Percentiles rank a stretch among this genome's conserved stretches.
Evolutionary conservation across 2,113 vertebrate genomes (phyloP).

Genomic region (Proterorhinus semilunaris): DNA sequence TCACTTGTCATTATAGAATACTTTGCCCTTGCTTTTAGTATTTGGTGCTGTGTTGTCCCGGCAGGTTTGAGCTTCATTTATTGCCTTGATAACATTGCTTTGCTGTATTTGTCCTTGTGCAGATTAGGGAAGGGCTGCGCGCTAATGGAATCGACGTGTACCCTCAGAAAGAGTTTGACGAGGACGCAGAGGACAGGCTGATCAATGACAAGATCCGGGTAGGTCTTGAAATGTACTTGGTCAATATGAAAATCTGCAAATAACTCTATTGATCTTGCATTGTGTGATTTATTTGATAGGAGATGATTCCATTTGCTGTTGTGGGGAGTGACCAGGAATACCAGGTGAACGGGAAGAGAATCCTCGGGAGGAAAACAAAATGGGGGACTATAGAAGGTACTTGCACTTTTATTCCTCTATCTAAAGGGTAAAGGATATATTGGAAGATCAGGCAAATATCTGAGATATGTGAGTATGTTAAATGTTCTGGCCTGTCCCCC

Average conservation of each 20-base stretch:
- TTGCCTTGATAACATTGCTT: slow-evolving; percentile 4
- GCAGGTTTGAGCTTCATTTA: neutral
- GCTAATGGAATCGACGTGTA: slow-evolving; percentile 94
- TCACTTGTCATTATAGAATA: slow-evolving; percentile 1
- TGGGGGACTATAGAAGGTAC: slow-evolving; percentile 98
- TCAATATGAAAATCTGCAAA: too few relatives aligned
- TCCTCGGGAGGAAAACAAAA: slow-evolving; percentile 95
- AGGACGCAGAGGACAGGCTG: slow-evolving; percentile 90
- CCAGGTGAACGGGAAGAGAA: slow-evolving; percentile 93
- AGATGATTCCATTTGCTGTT: slow-evolving; percentile 97
- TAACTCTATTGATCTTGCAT: neutral
- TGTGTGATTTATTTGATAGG: slow-evolving; percentile 68
- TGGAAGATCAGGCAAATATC: too few relatives aligned
- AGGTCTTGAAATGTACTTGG: slow-evolving; percentile 33
- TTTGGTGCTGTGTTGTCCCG: neutral
- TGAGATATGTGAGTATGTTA: too few relatives aligned
- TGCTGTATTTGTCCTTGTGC: slow-evolving; percentile 19
- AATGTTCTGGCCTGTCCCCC: too few relatives aligned
- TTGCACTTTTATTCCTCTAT: too few relatives aligned
- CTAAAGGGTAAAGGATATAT: too few relatives aligned
- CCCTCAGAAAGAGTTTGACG: slow-evolving; percentile 96
- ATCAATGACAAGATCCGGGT: slow-evolving; percentile 97
- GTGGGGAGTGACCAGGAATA: slow-evolving; percentile 98
- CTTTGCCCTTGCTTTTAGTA: slow-evolving; percentile 3
- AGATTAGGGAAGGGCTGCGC: slow-evolving; percentile 92